Base-by-base conservation (phyloP, 2,888 invertebrate genomes). In the Unio pictorum region DNA sequence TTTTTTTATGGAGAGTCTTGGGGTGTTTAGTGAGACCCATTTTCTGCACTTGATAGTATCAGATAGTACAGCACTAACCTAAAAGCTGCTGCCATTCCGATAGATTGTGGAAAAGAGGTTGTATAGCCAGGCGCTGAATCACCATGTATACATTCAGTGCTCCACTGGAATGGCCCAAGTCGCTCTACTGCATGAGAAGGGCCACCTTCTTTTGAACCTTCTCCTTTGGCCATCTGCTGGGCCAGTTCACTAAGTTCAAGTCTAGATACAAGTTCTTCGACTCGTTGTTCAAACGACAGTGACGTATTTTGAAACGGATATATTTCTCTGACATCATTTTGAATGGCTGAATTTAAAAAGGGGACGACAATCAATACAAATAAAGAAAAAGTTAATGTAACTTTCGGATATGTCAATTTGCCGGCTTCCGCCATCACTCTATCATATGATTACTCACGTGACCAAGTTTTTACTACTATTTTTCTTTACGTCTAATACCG, bases 71-170 rank as follows among this genome's bases (percentile, higher is more conserved):
- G 8, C 20, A 26, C 66, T 67, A 72, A 86, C 86, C 80, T 84
- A 75, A 86, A 86, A 8, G 84, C 71, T 28, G 86, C 84, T 55
- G 85, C 83, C 57, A 86, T 74, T 18, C 85, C 85, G 45, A 86
- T 69, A 3, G 86, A 82, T 67, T 83, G 83, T 23, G 85, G 85
- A 70, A 85, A 86, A 5, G 83, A 77, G 15, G 86, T 86, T 20
- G 86, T 76, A 69, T 82, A 81, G 45, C 81, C 82, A 20, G 76
- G 78, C 45, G 68, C 62, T 18, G 72, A 77, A 69, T 82, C 84
- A n/a, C 86, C 86, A 30, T 83, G 75, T 18, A 84, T 75, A 76
- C 87, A 87, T 66, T 87, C 87, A 5, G 82, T 77, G 15, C 76
- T 80, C 86, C 86, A 87, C 59, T 76, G 72, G 68, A 86, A 87